A percentile compares a stretch with the other conserved stretches of the same genome.
Evolutionary conservation across 2,888 invertebrate genomes (phyloP).

Genomic region (Electrophaes corylata): DNA sequence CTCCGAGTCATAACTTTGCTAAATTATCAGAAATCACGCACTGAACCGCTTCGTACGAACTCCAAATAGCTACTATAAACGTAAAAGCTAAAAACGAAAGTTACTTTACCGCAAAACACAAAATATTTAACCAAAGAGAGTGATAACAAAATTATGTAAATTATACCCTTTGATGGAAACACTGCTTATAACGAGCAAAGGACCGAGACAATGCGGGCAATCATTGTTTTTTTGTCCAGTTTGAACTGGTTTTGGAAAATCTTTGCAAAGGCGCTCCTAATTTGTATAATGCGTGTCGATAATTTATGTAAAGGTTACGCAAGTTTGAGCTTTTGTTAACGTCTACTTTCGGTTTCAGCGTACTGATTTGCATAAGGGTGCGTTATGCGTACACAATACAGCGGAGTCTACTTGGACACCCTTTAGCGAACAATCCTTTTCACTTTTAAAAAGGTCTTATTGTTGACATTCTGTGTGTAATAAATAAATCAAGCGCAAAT

Average conservation of each 20-base stretch:
- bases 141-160: slow-evolving; percentile 71
- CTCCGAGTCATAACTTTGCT: slow-evolving; percentile 38
- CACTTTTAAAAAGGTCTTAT: slow-evolving; percentile 77
- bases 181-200: slow-evolving; percentile 42
- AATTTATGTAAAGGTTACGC: slow-evolving; percentile 79
- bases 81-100: slow-evolving; percentile 64
- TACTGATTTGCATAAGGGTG: slow-evolving; percentile 81
- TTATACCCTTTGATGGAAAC: slow-evolving; percentile 55
- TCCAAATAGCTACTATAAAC: slow-evolving; percentile 51
- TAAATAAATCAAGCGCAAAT: slow-evolving; percentile 81
- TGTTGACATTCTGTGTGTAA: slow-evolving; percentile 78
- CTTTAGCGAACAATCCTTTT: slow-evolving; percentile 74
- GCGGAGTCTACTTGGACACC: slow-evolving; percentile 54
- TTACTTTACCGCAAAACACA: slow-evolving; percentile 73
- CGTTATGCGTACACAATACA: slow-evolving; percentile 57
- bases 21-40: slow-evolving; percentile 60
- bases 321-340: slow-evolving; percentile 62
- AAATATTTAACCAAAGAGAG: slow-evolving; percentile 71
- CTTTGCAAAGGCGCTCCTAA: slow-evolving; percentile 63
- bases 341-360: slow-evolving; percentile 79
- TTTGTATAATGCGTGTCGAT: slow-evolving; percentile 79
- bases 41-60: slow-evolving; percentile 47
- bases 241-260: slow-evolving; percentile 56
- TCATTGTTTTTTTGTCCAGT: slow-evolving; percentile 61
- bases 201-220: slow-evolving; percentile 55